Evolutionary conservation across 2,888 invertebrate species (phyloP).

Genomic region (Chymomyza amoena): DNA sequence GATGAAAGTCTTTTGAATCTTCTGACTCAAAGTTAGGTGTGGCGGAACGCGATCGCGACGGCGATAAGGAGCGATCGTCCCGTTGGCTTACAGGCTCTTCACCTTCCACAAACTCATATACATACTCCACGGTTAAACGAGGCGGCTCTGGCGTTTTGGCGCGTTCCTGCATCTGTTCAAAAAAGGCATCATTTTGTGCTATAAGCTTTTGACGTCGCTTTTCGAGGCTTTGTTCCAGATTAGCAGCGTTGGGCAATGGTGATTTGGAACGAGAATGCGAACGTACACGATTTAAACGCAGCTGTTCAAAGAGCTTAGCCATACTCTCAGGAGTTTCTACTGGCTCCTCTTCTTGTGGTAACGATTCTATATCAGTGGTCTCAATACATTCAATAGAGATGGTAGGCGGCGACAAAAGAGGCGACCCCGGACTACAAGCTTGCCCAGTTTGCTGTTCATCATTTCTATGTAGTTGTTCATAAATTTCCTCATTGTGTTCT

Average conservation of each 20-base stretch:
- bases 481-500: slow-evolving; percentile 40
- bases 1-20: slow-evolving; percentile 60
- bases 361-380: background rate
- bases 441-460: background rate
- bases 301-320: slow-evolving; percentile 54
- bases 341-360: slow-evolving; percentile 3
- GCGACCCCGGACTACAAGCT: background rate
- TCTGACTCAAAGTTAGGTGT: slow-evolving; percentile 28
- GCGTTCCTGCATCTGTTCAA: slow-evolving; percentile 50
- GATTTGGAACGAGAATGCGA: slow-evolving; percentile 55
- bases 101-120: slow-evolving; percentile 44
- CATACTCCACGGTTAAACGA: slow-evolving; percentile 46
- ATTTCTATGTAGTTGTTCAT: slow-evolving; percentile 36
- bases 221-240: slow-evolving; percentile 63
- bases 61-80: slow-evolving; percentile 53
- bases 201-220: slow-evolving; percentile 58
- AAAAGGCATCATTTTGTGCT: slow-evolving; percentile 63
- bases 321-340: slow-evolving; percentile 42
- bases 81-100: slow-evolving; percentile 23
- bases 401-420: slow-evolving; percentile 10
- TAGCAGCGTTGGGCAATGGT: slow-evolving; percentile 55
- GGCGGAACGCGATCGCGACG: slow-evolving; percentile 37
- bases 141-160: slow-evolving; percentile 56
- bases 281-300: slow-evolving; percentile 57
- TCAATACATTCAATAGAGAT: slow-evolving; percentile 49